Percentiles rank a stretch among this genome's conserved stretches.
phyloP scores from a whole-genome alignment of 1,140 invertebrate genomes.

The roundworm (Caenorhabditis elegans) region WBcel235 BX284602.5:9588001-9588500 shows the following conservation, averaged over 20 bases:
- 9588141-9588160: neutral
- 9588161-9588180: too few species aligned
- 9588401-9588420: conserved; percentile 41
- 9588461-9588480: conserved; percentile 39
- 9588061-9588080: neutral
- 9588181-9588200: too few species aligned
- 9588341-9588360: neutral
- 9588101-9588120: neutral
- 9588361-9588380: conserved; percentile 10
- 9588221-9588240: neutral
- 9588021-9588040: neutral
- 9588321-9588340: neutral
- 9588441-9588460: conserved; percentile 37
- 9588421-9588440: conserved; percentile 46
- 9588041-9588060: conserved; percentile 4
- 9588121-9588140: neutral
- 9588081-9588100: too few species aligned
- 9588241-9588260: too few species aligned
- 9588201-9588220: too few species aligned
- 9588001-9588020: neutral
- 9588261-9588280: too few species aligned
- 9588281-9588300: too few species aligned
- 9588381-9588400: conserved; percentile 41
- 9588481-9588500: conserved; percentile 36
- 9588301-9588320: neutral